A percentile compares a stretch with the other conserved stretches of the same genome.
Evolutionary conservation across 2,888 invertebrate species (phyloP).

Genomic region (Synanthedon formicaeformis): DNA sequence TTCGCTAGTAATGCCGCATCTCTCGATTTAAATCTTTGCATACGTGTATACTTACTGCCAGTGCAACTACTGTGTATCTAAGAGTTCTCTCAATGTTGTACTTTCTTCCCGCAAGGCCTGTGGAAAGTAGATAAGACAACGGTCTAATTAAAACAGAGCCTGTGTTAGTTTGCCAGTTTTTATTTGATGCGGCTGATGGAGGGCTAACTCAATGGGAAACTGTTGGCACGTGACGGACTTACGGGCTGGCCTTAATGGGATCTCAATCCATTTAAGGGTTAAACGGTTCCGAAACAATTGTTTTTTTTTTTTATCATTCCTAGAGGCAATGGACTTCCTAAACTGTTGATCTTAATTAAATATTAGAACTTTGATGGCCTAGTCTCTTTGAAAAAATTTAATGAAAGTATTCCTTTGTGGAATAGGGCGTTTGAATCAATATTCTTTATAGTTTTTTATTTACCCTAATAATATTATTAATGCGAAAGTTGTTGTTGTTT

Average conservation of each 20-base stretch:
- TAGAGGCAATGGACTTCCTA: not conserved
- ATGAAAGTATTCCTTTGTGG: too few relatives aligned
- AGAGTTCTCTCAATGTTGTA: not conserved
- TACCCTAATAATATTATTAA: too few relatives aligned
- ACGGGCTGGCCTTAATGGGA: slow-evolving; percentile 7
- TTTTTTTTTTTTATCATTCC: not conserved
- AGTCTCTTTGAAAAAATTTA: too few relatives aligned
- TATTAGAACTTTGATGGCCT: too few relatives aligned
- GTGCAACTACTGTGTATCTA: too few relatives aligned
- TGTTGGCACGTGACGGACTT: slow-evolving; percentile 3
- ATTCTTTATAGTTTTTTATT: too few relatives aligned
- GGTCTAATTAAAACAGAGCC: slow-evolving; percentile 50
- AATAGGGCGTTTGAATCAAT: too few relatives aligned
- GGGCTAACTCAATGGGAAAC: slow-evolving; percentile 2
- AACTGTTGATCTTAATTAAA: too few relatives aligned
- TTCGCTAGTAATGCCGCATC: too few relatives aligned
- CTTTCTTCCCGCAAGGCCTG: slow-evolving; percentile 25
- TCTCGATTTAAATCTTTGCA: too few relatives aligned
- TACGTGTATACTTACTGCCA: too few relatives aligned
- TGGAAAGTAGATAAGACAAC: slow-evolving; percentile 49
- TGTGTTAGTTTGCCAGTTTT: slow-evolving; percentile 9
- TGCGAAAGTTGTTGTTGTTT: too few relatives aligned
- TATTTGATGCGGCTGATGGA: slow-evolving; percentile 3
- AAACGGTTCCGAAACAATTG: not conserved
- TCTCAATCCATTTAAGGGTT: not conserved